Percentiles rank a stretch among this genome's conserved stretches.
These are phyloP conservation scores for Oxytorus armatus DNA, from an alignment of 2,888 invertebrate genomes.

Conservation along the genomic window DNA sequence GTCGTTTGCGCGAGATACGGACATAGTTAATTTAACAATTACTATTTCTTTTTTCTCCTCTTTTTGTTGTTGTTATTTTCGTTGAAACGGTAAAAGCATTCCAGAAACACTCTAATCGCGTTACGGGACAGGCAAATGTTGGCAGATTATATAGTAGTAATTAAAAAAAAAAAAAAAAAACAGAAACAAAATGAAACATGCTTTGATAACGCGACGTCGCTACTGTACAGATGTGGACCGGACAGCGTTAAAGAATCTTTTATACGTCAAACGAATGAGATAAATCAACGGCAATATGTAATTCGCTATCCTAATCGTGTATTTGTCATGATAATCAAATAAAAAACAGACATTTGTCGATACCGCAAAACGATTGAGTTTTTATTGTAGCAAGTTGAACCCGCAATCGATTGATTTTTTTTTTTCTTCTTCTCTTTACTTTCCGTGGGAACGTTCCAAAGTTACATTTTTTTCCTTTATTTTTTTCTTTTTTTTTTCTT, in stretches of 20 bases:
- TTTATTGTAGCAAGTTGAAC: conserved; percentile 79
- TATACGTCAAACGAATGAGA: conserved; percentile 50
- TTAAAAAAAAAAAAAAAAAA: conserved; percentile 21
- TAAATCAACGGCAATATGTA: conserved; percentile 66
- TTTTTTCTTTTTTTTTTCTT: conserved; percentile 50
- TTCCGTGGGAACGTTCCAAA: conserved; percentile 11
- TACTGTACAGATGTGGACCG: conserved; percentile 55
- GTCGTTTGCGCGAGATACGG: conserved; percentile 67
- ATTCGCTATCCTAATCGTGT: conserved; percentile 67
- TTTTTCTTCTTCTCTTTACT: conserved; percentile 31
- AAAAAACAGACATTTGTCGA: conserved; percentile 69
- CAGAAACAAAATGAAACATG: background rate
- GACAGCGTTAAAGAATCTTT: conserved; percentile 63
- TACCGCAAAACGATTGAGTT: conserved; percentile 71
- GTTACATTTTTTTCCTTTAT: conserved; percentile 44
- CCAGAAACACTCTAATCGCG: conserved; percentile 63
- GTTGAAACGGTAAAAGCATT: conserved; percentile 62
- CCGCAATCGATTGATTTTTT: conserved; percentile 63
- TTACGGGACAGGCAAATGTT: conserved; percentile 67
- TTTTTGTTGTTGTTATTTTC: conserved; percentile 35
- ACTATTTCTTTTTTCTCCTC: conserved; percentile 35
- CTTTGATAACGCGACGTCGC: conserved; percentile 49
- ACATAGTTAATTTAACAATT: conserved; percentile 53
- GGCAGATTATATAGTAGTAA: conserved; percentile 44
- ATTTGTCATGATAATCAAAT: conserved; percentile 63